A percentile compares a stretch with the other conserved stretches of the same genome.
phyloP scores from a whole-genome alignment of 2,797 vertebrate genomes.

The Apogon talboti region DNA sequence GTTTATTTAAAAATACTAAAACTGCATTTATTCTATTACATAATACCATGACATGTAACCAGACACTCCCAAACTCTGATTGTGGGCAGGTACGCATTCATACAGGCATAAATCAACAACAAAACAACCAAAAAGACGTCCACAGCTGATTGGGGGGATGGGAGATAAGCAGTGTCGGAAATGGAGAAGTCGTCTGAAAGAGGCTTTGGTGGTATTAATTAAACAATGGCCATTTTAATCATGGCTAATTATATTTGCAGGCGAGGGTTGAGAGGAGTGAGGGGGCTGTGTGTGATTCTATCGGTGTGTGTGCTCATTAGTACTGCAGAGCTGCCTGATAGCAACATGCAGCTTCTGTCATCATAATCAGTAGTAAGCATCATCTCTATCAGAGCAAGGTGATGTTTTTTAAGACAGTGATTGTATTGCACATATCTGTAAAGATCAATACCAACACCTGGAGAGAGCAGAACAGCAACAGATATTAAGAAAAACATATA shows the following conservation, averaged over 20 bases:
- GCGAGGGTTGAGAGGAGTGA: constrained; percentile 65
- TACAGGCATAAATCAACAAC: constrained; percentile 38
- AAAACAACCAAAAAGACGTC: constrained; percentile 48
- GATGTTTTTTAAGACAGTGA: constrained; percentile 26
- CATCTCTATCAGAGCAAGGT: constrained; percentile 27
- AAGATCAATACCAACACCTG: constrained; percentile 9
- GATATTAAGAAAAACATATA: not conserved
- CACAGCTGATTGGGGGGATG: constrained; percentile 49
- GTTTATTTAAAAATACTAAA: no score
- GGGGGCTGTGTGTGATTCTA: constrained; percentile 71
- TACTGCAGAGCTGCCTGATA: constrained; percentile 53
- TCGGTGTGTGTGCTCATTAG: constrained; percentile 68
- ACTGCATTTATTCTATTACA: no score
- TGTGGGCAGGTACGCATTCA: constrained; percentile 20
- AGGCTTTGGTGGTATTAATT: constrained; percentile 82
- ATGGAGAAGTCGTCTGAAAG: constrained; percentile 71
- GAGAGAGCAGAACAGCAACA: not conserved
- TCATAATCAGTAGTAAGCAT: constrained; percentile 54
- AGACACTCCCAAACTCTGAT: no score
- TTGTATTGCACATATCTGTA: not conserved
- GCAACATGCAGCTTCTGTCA: constrained; percentile 43
- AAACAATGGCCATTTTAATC: constrained; percentile 90
- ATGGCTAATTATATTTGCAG: constrained; percentile 89
- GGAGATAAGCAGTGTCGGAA: constrained; percentile 68
- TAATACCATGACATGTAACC: no score